A percentile compares a stretch with the other conserved stretches of the same genome.
These are phyloP conservation scores for Pseudochaenichthys georgianus DNA, from an alignment of 2,797 vertebrate species.

Conservation along the genomic window DNA sequence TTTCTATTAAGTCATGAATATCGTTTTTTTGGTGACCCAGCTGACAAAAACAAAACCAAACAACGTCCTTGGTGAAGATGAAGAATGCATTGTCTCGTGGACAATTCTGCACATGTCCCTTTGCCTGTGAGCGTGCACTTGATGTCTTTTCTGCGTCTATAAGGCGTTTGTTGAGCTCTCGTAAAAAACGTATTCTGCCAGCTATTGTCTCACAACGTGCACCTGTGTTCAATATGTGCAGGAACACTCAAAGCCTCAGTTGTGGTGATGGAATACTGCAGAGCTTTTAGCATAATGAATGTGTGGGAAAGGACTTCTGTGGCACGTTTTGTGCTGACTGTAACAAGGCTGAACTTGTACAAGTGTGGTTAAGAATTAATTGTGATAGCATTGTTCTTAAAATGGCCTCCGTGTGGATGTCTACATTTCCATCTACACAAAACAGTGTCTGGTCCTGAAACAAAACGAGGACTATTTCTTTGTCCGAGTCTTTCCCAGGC, in stretches of 20 bases:
- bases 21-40: too few species aligned
- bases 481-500: background rate
- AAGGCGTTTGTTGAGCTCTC: conserved; percentile 19
- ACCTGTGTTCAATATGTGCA: conserved; percentile 64
- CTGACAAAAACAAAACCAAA: too few species aligned
- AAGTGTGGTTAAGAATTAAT: conserved; percentile 13
- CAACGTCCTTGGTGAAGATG: too few species aligned
- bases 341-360: conserved; percentile 30
- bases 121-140: conserved; percentile 20
- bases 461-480: conserved; percentile 4
- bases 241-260: conserved; percentile 13
- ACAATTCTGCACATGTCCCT: background rate
- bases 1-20: too few species aligned
- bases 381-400: background rate
- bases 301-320: conserved; percentile 36
- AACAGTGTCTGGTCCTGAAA: conserved; percentile 1
- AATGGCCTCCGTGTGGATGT: conserved; percentile 1
- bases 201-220: conserved; percentile 38
- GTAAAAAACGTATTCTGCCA: conserved; percentile 38
- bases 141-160: conserved; percentile 21
- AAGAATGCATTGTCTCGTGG: background rate
- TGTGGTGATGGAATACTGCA: conserved; percentile 23
- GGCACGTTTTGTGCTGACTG: conserved; percentile 23
- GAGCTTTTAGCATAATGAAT: conserved; percentile 16
- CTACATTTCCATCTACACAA: background rate